Evolutionary conservation across 2,113 vertebrate genomes (phyloP).

Genomic region (Haplochromis vanheusdeni): DNA sequence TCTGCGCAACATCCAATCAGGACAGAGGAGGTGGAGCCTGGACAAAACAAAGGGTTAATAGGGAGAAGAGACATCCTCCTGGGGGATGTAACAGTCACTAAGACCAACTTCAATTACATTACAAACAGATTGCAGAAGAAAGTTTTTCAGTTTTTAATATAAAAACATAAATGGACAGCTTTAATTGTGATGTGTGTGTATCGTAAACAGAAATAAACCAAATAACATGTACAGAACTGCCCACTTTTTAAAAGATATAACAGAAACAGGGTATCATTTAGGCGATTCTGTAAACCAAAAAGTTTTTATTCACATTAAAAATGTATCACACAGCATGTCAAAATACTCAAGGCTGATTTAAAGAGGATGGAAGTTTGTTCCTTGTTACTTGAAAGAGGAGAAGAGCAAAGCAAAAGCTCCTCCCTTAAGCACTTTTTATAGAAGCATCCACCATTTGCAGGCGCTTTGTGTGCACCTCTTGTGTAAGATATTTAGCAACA

Average conservation of each 20-base stretch:
- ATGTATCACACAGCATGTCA: not conserved
- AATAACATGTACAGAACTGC: fast-evolving
- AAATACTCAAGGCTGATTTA: not conserved
- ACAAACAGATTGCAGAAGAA: not conserved
- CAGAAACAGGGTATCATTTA: not conserved
- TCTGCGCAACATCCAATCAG: no score
- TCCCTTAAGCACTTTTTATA: conserved; percentile 11
- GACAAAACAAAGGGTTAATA: no score
- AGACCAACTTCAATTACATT: fast-evolving
- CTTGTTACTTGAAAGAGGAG: not conserved
- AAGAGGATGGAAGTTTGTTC: not conserved
- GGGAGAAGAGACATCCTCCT: no score
- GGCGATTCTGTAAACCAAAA: not conserved
- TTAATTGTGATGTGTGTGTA: not conserved
- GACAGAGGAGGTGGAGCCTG: no score
- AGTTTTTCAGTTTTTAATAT: not conserved
- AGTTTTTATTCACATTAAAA: not conserved
- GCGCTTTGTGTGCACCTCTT: not conserved
- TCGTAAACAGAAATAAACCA: not conserved
- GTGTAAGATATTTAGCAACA: conserved; percentile 14
- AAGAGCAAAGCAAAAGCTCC: not conserved
- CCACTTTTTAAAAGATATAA: not conserved
- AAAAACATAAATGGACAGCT: not conserved
- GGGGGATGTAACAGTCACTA: no score
- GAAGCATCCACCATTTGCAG: not conserved